Percentiles rank a stretch among this genome's conserved stretches.
Conservation (phyloP, 2,888 invertebrate genomes). For the Tridacna crocea region DNA sequence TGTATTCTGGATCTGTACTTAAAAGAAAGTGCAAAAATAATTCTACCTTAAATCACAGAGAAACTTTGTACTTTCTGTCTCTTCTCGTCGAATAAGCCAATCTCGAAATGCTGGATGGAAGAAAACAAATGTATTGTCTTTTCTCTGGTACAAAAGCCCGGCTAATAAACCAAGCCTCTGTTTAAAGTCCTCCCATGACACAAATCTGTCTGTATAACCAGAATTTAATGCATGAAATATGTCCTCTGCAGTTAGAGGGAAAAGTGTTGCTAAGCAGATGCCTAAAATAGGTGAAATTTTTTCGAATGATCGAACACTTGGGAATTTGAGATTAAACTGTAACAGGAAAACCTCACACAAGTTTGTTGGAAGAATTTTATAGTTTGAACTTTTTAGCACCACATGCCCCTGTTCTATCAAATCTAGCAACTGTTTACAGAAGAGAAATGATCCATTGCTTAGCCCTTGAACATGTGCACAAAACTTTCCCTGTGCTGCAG, state of each 20-base stretch:
- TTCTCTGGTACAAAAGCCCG: conserved; percentile 94
- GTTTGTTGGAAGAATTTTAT: conserved; percentile 87
- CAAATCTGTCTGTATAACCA: conserved; percentile 90
- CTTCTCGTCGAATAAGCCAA: conserved; percentile 93
- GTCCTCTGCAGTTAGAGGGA: conserved; percentile 94
- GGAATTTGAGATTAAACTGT: conserved; percentile 95
- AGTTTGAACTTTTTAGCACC: conserved; percentile 96
- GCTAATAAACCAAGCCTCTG: conserved; percentile 93
- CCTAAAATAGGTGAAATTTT: conserved; percentile 93
- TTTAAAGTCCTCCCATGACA: conserved; percentile 96
- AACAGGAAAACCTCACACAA: conserved; percentile 90
- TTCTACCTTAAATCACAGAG: conserved; percentile 92
- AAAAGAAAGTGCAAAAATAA: neutral
- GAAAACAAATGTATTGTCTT: conserved; percentile 98
- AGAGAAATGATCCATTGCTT: conserved; percentile 95
- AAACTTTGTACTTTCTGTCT: conserved; percentile 91
- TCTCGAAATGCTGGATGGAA: conserved; percentile 99
- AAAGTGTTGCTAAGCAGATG: conserved; percentile 95
- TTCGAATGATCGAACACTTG: conserved; percentile 95
- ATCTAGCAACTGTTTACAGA: conserved; percentile 95
- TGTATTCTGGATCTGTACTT: too few species aligned
- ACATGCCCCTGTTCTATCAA: conserved; percentile 95
- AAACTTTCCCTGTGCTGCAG: conserved; percentile 86
- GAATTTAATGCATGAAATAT: conserved; percentile 97
- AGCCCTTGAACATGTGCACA: conserved; percentile 93